Percentiles rank a stretch among this genome's conserved stretches.
These are phyloP conservation scores for Girardinus metallicus DNA, from an alignment of 2,797 vertebrate species.

Conservation along the genomic window DNA sequence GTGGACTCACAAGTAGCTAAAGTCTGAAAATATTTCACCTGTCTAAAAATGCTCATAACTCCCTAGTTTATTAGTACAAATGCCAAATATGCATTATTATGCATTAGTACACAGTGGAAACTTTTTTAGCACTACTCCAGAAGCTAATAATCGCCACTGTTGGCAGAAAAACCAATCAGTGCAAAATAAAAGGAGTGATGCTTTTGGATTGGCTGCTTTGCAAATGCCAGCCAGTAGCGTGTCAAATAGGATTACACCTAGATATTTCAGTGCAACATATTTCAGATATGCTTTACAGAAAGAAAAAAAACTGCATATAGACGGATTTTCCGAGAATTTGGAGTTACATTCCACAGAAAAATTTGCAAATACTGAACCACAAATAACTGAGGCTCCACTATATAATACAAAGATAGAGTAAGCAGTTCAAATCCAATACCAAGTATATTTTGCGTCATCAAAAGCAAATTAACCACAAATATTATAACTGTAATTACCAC, in stretches of 20 bases:
- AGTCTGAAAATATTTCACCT: neutral
- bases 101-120: neutral
- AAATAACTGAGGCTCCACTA: neutral
- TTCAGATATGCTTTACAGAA: neutral
- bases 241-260: neutral
- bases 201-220: neutral
- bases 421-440: neutral
- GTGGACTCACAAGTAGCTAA: neutral
- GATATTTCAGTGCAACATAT: neutral
- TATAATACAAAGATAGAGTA: neutral
- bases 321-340: neutral
- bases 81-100: neutral
- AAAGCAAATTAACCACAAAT: neutral
- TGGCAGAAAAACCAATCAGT: neutral
- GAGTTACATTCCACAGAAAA: neutral
- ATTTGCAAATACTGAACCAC: neutral
- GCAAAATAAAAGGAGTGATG: neutral
- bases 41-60: neutral
- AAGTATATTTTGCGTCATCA: neutral
- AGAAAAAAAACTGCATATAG: neutral
- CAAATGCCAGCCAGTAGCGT: neutral
- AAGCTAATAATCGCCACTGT: neutral
- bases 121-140: neutral
- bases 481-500: neutral
- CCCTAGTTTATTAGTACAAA: neutral